Base-by-base conservation (phyloP, 1,140 invertebrate species). In the Delia radicum region DNA sequence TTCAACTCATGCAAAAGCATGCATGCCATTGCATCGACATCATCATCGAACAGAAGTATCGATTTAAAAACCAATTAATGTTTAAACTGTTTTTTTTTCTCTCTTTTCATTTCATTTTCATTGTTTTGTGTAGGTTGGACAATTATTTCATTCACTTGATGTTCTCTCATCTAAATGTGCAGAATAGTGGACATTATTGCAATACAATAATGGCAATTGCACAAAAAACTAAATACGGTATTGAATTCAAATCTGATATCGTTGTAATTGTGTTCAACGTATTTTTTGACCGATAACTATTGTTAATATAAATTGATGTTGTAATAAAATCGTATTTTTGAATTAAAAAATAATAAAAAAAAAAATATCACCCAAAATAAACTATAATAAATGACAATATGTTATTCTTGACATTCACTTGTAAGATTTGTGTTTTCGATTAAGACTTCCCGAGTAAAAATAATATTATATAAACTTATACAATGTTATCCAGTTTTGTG, bases 11-110 rank as follows among this genome's bases (percentile, higher is more conserved):
- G 63, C 21, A 31, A 3, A n/a, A 8, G 15, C n/a, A 24, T 69
- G 29, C 63, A 67, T 67, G 2, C 63, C 10, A 21, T 24, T 37
- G 65, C n/a, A 7, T 12, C 7, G 12, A 3, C 7, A 37, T 69
- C 65, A 37, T 33, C 65, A 69, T 69, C 29, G 13, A 67, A 33
- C 29, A 33, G 24, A 69, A 72, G 76, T 77, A 77, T 76, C 74
- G 46, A 75, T 76, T 79, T 75, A 77, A 75, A 79, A 78, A 78
- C 73, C 78, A 79, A 79, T 79, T 77, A 77, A 77, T 76, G 76
- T 76, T 79, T 10, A 1, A 24, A 15, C 15, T 48, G 12, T 48
- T 3, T 55, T 55, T 55, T 55, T 55, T 55, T n/a, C 12, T 55
- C 8, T 55, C 21, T 55, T 55, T 24, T n/a, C n/a, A n/a, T n/a